These are phyloP conservation scores for Dendroctonus ponderosae DNA, from an alignment of 1,140 invertebrate species.

Conservation along the genomic window DNA sequence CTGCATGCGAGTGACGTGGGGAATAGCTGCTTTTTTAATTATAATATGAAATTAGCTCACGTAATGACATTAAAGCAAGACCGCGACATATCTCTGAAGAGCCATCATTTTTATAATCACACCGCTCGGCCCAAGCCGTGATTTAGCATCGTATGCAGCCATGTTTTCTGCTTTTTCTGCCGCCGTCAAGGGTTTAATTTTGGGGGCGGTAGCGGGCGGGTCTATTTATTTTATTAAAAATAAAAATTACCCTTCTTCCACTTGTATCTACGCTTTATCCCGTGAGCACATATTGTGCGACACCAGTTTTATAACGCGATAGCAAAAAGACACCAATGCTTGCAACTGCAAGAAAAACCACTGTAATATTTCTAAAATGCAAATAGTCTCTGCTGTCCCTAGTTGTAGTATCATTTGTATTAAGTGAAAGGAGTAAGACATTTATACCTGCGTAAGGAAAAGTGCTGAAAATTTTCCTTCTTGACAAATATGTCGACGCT, in stretches of 20 bases:
- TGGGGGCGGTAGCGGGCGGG: constrained; percentile 21
- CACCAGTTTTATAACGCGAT: no score
- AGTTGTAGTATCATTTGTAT: no score
- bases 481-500: no score
- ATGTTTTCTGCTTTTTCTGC: constrained; percentile 27
- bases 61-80: constrained; percentile 34
- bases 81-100: constrained; percentile 34
- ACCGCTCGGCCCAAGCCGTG: constrained; percentile 15
- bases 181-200: constrained; percentile 33
- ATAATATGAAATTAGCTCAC: constrained; percentile 34
- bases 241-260: constrained; percentile 2
- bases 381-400: no score
- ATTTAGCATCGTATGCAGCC: constrained; percentile 33
- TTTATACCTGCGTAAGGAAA: no score
- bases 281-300: neutral
- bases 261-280: neutral
- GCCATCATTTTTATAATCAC: constrained; percentile 34
- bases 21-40: constrained; percentile 32
- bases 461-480: no score
- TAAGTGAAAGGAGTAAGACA: no score
- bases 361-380: no score
- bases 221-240: constrained; percentile 33
- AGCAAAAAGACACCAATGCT: no score
- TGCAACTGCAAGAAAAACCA: no score
- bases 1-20: neutral